Evolutionary conservation across 2,113 vertebrate species (phyloP).

Genomic region (Fregetta grallaria): DNA sequence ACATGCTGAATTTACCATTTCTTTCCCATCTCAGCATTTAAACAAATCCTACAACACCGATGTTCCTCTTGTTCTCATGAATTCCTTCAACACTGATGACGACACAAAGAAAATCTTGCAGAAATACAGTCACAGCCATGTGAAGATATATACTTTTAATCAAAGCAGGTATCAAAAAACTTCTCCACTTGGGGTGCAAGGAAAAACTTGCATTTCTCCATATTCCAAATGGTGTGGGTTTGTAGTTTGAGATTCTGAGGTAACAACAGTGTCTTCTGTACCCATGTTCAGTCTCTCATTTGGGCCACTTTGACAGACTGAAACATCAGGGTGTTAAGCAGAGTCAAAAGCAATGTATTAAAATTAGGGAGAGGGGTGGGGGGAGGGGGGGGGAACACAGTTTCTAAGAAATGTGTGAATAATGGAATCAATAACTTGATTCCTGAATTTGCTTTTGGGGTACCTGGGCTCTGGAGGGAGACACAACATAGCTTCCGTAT

Average conservation of each 20-base stretch:
- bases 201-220: neutral
- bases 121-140: slow-evolving; percentile 92
- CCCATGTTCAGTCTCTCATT: accelerated
- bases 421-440: neutral
- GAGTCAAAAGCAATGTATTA: neutral
- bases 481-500: neutral
- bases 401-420: neutral
- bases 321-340: neutral
- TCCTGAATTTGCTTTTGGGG: neutral
- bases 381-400: too few species aligned
- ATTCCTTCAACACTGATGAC: slow-evolving; percentile 97
- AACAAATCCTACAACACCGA: slow-evolving; percentile 90
- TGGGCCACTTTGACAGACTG: neutral
- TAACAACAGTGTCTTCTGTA: neutral
- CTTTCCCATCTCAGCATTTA: slow-evolving; percentile 81
- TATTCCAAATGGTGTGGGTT: neutral
- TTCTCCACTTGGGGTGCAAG: neutral
- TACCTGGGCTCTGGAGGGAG: neutral
- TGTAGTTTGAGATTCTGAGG: neutral
- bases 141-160: slow-evolving; percentile 97
- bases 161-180: slow-evolving; percentile 92
- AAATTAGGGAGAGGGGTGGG: accelerated
- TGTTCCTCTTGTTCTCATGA: slow-evolving; percentile 96
- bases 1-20: slow-evolving; percentile 22
- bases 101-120: slow-evolving; percentile 98